These are phyloP conservation scores for Macroglossus sobrinus DNA, from an alignment of 2,113 vertebrate genomes.

Conservation along the genomic window DNA sequence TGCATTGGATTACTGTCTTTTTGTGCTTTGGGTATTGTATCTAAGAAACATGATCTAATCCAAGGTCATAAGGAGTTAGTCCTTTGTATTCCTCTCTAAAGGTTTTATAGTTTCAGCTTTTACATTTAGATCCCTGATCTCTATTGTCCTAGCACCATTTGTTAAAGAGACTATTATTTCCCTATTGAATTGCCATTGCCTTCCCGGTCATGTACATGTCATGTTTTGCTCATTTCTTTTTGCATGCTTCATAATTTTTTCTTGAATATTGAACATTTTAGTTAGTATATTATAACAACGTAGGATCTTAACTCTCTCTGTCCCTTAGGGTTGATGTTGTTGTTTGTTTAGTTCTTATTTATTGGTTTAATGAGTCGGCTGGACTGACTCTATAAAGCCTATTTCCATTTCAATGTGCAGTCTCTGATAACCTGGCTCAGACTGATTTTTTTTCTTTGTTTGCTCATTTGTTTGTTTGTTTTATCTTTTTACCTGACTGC, in stretches of 20 bases:
- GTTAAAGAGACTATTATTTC: background rate
- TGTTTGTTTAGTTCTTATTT: background rate
- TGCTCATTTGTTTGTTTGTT: background rate
- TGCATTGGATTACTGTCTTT: background rate
- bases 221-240: background rate
- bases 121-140: background rate
- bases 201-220: fast-evolving
- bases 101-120: background rate
- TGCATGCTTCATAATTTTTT: background rate
- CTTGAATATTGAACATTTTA: background rate
- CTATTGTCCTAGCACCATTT: background rate
- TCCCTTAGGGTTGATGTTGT: background rate
- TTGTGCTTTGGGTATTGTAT: background rate
- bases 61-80: background rate
- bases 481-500: background rate
- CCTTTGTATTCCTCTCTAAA: background rate
- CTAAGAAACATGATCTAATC: background rate
- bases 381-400: background rate
- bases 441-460: background rate
- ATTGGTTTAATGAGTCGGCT: background rate
- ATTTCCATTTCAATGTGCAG: background rate
- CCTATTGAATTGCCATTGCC: background rate
- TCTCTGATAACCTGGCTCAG: background rate
- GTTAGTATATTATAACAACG: background rate
- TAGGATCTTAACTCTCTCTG: background rate